Percentiles rank a stretch among this genome's conserved stretches.
Evolutionary conservation across 1,140 invertebrate species (phyloP).

Genomic region (Tetramorium simillimum): DNA sequence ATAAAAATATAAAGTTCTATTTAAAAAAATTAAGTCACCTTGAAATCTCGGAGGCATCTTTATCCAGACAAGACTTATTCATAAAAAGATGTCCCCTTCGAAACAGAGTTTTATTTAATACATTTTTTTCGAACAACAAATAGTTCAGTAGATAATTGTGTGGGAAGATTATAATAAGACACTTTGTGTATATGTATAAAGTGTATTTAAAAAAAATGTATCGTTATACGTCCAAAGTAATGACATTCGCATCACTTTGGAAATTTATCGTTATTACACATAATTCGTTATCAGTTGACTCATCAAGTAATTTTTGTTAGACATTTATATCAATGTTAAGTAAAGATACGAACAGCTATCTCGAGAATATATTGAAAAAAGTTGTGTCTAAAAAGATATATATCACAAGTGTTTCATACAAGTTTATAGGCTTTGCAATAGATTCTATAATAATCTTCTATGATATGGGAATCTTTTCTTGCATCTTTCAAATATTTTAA

Average conservation of each 20-base stretch:
- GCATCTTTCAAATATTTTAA: background rate
- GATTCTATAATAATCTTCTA: conserved; percentile 17
- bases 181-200: conserved; percentile 19
- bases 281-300: conserved; percentile 70
- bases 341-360: background rate
- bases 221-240: background rate
- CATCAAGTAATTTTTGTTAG: conserved; percentile 72
- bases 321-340: conserved; percentile 46
- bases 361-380: conserved; percentile 30
- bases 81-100: no score
- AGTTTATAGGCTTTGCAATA: conserved; percentile 23
- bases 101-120: no score
- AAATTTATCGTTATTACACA: conserved; percentile 69
- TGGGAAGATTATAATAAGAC: no score
- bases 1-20: no score
- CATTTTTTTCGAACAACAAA: no score
- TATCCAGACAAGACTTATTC: no score
- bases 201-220: conserved; percentile 39
- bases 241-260: conserved; percentile 68
- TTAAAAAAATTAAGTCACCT: no score
- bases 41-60: no score
- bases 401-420: conserved; percentile 36
- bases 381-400: conserved; percentile 35
- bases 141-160: no score
- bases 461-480: background rate